Evolutionary conservation across 2,888 invertebrate genomes (phyloP).

Genomic region (Ectobius pallidus): DNA sequence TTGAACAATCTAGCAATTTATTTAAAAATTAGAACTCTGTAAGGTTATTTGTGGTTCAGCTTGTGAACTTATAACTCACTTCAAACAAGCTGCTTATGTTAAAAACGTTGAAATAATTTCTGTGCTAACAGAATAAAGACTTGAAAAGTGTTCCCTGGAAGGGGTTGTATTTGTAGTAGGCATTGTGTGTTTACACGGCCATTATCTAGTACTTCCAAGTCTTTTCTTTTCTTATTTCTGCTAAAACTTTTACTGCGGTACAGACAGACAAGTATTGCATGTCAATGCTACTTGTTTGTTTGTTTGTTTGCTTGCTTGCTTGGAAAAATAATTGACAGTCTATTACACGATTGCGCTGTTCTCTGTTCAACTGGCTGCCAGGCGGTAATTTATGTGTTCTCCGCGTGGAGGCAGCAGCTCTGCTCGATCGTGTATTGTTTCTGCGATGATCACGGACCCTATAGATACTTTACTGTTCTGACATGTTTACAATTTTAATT

Average conservation of each 20-base stretch:
- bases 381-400: slow-evolving; percentile 24
- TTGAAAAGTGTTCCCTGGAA: neutral
- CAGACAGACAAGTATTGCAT: slow-evolving; percentile 20
- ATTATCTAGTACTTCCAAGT: neutral
- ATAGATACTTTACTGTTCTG: neutral
- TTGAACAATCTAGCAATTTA: no score
- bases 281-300: slow-evolving; percentile 19
- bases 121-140: no score
- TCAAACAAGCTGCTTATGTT: no score
- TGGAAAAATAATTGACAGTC: slow-evolving; percentile 17
- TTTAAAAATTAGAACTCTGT: no score
- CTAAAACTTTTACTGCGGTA: slow-evolving; percentile 12
- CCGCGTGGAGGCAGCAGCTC: slow-evolving; percentile 18
- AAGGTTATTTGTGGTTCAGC: no score
- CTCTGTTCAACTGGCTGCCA: neutral
- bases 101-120: no score
- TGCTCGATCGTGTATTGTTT: neutral
- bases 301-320: neutral
- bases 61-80: no score
- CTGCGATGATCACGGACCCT: neutral
- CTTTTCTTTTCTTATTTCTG: neutral
- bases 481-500: neutral
- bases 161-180: neutral
- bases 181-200: slow-evolving; percentile 8
- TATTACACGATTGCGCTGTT: neutral